Percentiles rank a stretch among this genome's conserved stretches.
phyloP scores from a whole-genome alignment of 2,113 vertebrate genomes.

The Oxyruncus cristatus region DNA sequence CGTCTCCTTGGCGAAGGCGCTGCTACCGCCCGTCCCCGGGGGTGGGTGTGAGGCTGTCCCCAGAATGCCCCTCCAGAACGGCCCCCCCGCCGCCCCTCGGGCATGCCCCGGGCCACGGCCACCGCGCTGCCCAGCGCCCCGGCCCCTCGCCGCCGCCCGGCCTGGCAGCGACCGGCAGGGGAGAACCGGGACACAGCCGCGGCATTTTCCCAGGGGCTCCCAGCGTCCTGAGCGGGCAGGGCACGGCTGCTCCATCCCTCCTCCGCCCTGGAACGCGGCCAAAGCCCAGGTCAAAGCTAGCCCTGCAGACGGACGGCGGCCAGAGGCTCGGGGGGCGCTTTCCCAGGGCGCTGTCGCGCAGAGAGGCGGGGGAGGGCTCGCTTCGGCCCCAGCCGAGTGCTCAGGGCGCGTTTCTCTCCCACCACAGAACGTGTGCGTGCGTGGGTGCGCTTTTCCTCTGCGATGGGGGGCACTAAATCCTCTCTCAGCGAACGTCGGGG shows the following conservation, averaged over 20 bases:
- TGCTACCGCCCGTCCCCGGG: neutral
- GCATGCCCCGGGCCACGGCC: neutral
- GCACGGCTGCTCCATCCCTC: neutral
- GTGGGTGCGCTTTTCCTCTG: too few relatives aligned
- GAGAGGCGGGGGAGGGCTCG: neutral
- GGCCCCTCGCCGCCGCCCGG: neutral
- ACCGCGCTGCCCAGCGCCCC: too few relatives aligned
- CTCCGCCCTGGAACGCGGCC: neutral
- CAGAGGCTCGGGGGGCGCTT: neutral
- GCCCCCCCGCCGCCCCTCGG: neutral
- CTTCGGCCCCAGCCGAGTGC: neutral
- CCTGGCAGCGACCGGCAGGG: neutral
- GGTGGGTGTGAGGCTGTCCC: accelerated
- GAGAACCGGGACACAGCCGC: neutral
- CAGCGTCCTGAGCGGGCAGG: neutral
- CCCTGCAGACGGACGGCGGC: neutral
- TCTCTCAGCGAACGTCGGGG: too few relatives aligned
- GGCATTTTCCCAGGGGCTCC: neutral
- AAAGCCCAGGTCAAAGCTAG: neutral
- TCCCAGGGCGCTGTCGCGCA: neutral
- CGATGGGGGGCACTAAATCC: neutral
- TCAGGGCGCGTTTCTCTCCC: neutral
- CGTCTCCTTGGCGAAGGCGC: neutral
- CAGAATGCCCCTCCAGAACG: neutral
- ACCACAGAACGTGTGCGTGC: neutral